Evolutionary conservation across 2,113 vertebrate genomes (phyloP).

Genomic region (Neopipo cinnamomea): DNA sequence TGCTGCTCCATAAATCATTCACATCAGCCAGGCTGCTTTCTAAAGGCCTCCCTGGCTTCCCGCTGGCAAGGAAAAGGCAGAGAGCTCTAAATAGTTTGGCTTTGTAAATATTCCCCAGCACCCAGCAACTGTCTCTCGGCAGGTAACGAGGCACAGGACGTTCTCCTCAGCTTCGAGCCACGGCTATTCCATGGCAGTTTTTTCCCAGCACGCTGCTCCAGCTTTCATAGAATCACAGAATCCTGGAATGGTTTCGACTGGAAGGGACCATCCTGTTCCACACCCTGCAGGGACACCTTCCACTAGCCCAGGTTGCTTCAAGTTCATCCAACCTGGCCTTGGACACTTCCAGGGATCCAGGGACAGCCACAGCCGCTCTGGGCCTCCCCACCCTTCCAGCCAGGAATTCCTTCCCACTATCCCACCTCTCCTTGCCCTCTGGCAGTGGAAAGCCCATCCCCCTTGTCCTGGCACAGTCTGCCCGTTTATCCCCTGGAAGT

Average conservation of each 20-base stretch:
- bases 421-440: background rate
- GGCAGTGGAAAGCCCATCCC: background rate
- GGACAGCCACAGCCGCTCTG: background rate
- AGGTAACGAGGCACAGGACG: constrained; percentile 65
- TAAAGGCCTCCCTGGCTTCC: background rate
- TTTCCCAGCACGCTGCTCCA: constrained; percentile 9
- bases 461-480: background rate
- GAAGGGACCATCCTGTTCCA: background rate
- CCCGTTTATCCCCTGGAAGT: background rate
- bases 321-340: background rate
- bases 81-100: background rate
- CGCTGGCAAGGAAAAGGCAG: background rate
- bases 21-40: background rate
- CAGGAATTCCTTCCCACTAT: background rate
- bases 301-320: background rate
- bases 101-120: background rate
- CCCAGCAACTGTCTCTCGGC: background rate
- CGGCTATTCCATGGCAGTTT: constrained; percentile 69
- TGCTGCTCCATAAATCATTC: background rate
- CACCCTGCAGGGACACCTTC: background rate
- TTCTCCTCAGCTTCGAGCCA: constrained; percentile 47
- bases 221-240: background rate
- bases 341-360: background rate
- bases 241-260: background rate
- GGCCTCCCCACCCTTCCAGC: background rate